Evolutionary conservation across 2,888 invertebrate species (phyloP).

Genomic region (Pecten maximus): DNA sequence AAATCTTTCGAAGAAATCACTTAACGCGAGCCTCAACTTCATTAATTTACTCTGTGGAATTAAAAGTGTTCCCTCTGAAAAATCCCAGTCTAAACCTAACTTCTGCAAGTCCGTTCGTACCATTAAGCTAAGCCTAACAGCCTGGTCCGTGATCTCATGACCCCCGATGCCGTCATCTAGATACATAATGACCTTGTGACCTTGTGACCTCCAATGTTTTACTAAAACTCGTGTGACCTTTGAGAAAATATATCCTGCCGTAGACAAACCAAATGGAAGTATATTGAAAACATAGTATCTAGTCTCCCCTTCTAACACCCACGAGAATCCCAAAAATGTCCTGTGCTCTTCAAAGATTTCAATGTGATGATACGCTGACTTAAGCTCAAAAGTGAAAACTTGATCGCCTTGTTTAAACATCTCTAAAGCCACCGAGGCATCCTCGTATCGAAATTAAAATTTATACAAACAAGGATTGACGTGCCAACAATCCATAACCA

Average conservation of each 20-base stretch:
- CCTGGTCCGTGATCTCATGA: too few species aligned
- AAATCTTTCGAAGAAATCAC: neutral
- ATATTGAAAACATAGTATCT: neutral
- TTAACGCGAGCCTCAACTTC: too few species aligned
- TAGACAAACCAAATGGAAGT: too few species aligned
- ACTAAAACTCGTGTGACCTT: neutral
- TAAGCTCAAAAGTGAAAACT: neutral
- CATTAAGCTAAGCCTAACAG: too few species aligned
- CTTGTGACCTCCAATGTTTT: neutral
- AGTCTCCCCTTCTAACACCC: neutral
- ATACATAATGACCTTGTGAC: neutral
- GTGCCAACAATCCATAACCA: neutral
- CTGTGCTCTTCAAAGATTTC: neutral
- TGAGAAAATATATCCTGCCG: neutral
- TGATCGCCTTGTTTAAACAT: neutral
- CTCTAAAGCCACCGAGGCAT: neutral
- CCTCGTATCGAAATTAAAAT: neutral
- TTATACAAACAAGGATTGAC: neutral
- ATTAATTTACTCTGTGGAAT: too few species aligned
- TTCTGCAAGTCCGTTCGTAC: too few species aligned
- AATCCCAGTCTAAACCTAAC: too few species aligned
- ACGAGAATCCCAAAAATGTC: neutral
- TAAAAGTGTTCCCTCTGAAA: too few species aligned
- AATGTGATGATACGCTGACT: neutral
- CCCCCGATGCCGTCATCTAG: neutral